Conservation (phyloP, 2,113 vertebrate species). For the Paratilapia polleni region DNA sequence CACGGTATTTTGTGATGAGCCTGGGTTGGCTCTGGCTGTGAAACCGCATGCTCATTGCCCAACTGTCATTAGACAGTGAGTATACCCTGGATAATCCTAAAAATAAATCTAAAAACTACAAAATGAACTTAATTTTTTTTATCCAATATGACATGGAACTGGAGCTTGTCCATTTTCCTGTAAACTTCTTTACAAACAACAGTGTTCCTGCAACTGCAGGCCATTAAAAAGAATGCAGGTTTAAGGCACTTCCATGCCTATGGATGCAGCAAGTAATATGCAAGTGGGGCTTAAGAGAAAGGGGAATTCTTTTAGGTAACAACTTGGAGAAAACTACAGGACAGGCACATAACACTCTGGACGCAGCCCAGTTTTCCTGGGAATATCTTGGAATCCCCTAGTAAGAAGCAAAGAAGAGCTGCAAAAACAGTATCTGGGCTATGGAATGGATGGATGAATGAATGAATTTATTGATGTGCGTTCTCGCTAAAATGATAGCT, state of each 20-base stretch:
- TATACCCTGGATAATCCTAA: too few relatives aligned
- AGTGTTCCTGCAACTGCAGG: too few relatives aligned
- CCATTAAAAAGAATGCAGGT: not conserved
- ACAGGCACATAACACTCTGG: not conserved
- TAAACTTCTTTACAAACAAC: too few relatives aligned
- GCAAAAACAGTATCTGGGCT: not conserved
- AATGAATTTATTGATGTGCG: not conserved
- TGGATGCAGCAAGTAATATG: not conserved
- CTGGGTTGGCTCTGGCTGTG: too few relatives aligned
- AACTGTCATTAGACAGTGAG: too few relatives aligned
- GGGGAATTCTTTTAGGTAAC: not conserved
- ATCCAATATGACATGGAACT: too few relatives aligned
- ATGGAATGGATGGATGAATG: not conserved
- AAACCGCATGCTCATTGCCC: too few relatives aligned
- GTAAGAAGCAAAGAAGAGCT: not conserved
- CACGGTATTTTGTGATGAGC: too few relatives aligned
- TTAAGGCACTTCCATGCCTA: fast-evolving
- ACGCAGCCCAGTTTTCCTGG: too few relatives aligned
- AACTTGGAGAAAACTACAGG: not conserved
- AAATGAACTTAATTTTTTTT: too few relatives aligned
- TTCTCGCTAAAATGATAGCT: not conserved
- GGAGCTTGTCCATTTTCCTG: too few relatives aligned
- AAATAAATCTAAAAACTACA: too few relatives aligned
- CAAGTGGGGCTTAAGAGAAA: not conserved
- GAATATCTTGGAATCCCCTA: not conserved